phyloP scores from a whole-genome alignment of 1,140 invertebrate genomes.

The Lordiphosa clarofinis region DNA sequence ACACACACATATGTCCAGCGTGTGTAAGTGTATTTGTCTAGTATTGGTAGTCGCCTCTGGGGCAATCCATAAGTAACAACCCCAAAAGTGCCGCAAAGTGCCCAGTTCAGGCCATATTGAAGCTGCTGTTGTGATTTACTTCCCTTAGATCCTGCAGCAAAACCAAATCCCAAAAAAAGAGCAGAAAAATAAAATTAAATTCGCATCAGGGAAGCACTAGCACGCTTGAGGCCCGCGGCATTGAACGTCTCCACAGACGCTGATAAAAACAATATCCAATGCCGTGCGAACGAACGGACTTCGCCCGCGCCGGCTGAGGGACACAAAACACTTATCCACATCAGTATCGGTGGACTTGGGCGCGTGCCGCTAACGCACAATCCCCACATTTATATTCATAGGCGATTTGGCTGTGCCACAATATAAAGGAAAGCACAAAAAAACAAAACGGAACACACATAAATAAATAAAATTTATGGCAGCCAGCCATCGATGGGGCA shows the following conservation, averaged over 20 bases:
- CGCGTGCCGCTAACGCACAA: conserved; percentile 63
- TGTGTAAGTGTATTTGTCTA: conserved; percentile 20
- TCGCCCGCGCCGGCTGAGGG: conserved; percentile 2
- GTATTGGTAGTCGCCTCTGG: conserved; percentile 36
- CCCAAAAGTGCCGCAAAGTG: conserved; percentile 19
- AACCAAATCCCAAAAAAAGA: conserved; percentile 36
- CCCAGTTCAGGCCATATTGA: conserved; percentile 44
- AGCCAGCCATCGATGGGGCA: conserved; percentile 40
- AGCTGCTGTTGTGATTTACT: conserved; percentile 60
- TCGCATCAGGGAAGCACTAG: conserved; percentile 71
- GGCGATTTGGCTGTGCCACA: conserved; percentile 57
- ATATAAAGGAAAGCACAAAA: conserved; percentile 31
- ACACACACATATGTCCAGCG: conserved; percentile 18
- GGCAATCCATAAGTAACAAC: conserved; percentile 38
- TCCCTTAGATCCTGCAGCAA: conserved; percentile 31
- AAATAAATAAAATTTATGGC: conserved; percentile 77
- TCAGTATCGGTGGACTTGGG: conserved; percentile 41
- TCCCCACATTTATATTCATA: conserved; percentile 75
- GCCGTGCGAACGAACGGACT: conserved; percentile 1
- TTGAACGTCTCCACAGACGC: conserved; percentile 36
- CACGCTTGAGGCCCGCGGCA: conserved; percentile 45
- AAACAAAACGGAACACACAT: conserved; percentile 58
- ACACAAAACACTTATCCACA: conserved; percentile 39
- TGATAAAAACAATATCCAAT: conserved; percentile 71
- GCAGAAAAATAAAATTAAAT: conserved; percentile 76